Conservation (phyloP, 2,113 vertebrate genomes). For the Telmatochromis brachygnathus region DNA sequence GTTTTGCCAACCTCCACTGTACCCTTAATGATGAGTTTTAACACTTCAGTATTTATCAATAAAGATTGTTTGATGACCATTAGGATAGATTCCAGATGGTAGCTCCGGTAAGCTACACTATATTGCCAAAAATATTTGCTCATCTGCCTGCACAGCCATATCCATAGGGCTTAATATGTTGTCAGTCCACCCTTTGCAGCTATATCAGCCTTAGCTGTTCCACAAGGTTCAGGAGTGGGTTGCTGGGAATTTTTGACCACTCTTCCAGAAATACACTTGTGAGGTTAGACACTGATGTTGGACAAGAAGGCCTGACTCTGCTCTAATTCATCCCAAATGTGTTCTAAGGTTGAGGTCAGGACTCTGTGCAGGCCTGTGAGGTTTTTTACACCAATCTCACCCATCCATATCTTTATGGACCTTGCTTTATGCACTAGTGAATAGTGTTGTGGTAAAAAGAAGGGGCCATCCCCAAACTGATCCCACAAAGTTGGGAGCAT, state of each 20-base stretch:
- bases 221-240: not conserved
- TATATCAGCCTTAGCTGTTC: not conserved
- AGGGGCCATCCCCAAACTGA: not conserved
- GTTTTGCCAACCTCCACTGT: not conserved
- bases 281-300: not conserved
- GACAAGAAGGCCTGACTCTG: not conserved
- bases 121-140: not conserved
- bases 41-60: not conserved
- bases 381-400: not conserved
- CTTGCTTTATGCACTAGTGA: not conserved
- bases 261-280: not conserved
- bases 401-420: not conserved
- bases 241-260: not conserved
- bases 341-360: not conserved
- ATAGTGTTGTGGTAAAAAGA: not conserved
- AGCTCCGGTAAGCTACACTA: not conserved
- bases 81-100: not conserved
- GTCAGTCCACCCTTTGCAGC: not conserved
- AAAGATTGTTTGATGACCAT: not conserved
- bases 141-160: not conserved
- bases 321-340: not conserved
- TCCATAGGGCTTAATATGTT: not conserved
- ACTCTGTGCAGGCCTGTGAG: not conserved
- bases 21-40: not conserved
- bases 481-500: not conserved